These are phyloP conservation scores for Danio choprae DNA, from an alignment of 2,797 vertebrate genomes.

Conservation along the genomic window DNA sequence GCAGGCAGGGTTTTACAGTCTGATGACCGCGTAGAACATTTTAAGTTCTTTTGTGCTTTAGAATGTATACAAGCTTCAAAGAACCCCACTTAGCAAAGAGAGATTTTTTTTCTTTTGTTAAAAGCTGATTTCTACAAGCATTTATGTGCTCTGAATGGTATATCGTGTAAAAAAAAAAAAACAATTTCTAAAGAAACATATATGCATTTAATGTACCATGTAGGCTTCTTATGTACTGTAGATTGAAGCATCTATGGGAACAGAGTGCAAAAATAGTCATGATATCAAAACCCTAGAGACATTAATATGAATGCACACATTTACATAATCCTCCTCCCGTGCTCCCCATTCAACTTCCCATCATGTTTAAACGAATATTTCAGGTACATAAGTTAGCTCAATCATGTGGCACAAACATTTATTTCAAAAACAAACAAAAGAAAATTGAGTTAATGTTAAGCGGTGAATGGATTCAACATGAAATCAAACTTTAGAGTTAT, in stretches of 20 bases:
- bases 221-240: not conserved
- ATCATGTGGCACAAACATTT: not conserved
- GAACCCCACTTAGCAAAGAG: not conserved
- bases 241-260: not conserved
- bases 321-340: not conserved
- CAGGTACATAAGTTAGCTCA: not conserved
- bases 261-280: not conserved
- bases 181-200: not conserved
- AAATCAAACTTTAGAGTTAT: too few species aligned
- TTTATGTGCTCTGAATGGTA: not conserved
- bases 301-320: not conserved
- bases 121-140: not conserved
- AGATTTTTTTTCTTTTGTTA: not conserved
- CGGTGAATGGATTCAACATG: too few species aligned
- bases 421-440: too few species aligned
- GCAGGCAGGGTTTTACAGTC: not conserved
- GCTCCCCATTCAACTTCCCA: too few species aligned
- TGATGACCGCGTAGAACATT: not conserved
- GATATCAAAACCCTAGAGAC: not conserved
- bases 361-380: not conserved
- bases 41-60: not conserved
- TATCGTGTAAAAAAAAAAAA: not conserved
- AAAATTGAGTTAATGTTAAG: too few species aligned
- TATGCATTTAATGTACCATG: not conserved
- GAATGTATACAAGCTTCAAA: not conserved